Conservation (phyloP, 2,888 invertebrate species). For the Smittia sp. region DNA sequence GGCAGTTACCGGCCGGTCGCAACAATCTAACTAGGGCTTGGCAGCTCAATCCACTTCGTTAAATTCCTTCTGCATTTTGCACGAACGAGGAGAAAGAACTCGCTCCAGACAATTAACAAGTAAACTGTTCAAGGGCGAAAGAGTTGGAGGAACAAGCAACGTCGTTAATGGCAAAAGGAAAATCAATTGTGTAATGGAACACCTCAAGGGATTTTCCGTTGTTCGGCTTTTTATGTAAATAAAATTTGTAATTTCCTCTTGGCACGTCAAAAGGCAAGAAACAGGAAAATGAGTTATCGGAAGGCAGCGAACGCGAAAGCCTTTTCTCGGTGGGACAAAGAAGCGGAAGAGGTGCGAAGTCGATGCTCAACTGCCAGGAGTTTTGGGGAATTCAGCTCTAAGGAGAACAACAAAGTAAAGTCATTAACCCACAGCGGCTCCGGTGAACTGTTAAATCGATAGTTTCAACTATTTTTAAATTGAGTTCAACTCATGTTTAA, state of each 20-base stretch:
- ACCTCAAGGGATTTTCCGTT: slow-evolving; percentile 7
- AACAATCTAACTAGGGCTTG: no score
- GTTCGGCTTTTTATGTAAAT: slow-evolving; percentile 9
- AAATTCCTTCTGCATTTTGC: no score
- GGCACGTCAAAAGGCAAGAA: background rate
- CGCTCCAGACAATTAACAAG: no score
- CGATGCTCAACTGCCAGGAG: background rate
- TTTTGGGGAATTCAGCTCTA: background rate
- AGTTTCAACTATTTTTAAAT: slow-evolving; percentile 17
- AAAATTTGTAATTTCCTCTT: slow-evolving; percentile 21
- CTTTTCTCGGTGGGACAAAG: background rate
- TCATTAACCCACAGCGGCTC: background rate
- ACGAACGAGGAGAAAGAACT: no score
- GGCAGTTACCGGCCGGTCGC: no score
- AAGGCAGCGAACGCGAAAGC: background rate
- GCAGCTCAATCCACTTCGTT: no score
- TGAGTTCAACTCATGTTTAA: background rate
- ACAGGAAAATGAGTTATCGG: background rate
- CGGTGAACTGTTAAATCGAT: slow-evolving; percentile 15
- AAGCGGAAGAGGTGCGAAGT: background rate
- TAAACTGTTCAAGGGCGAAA: no score
- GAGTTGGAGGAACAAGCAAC: no score
- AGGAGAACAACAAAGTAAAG: background rate
- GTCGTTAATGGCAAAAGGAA: background rate
- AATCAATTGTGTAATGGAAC: slow-evolving; percentile 4